phyloP scores from a whole-genome alignment of 1,140 invertebrate species.

The Drosophila lowei region DNA sequence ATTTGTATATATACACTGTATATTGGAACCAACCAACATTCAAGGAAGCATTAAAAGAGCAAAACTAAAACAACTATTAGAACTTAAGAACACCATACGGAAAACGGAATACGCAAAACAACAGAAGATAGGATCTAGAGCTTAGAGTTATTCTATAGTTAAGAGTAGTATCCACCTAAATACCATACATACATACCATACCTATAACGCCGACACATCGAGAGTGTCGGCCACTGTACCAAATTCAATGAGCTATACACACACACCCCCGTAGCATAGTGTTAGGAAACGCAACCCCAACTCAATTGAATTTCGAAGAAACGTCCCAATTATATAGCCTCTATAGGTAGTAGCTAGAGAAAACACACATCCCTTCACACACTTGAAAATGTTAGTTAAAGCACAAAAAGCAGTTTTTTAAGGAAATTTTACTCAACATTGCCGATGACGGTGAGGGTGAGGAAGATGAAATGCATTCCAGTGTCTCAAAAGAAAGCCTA shows the following conservation, averaged over 20 bases:
- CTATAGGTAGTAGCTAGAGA: conserved; percentile 46
- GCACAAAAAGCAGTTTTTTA: conserved; percentile 62
- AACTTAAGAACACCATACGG: conserved; percentile 26
- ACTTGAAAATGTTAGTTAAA: conserved; percentile 43
- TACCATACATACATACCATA: conserved; percentile 1
- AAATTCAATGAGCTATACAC: conserved; percentile 68
- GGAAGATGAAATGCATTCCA: conserved; percentile 66
- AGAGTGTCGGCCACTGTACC: conserved; percentile 61
- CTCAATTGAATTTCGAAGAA: conserved; percentile 31
- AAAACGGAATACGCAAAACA: conserved; percentile 61
- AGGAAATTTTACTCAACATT: conserved; percentile 70
- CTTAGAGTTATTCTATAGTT: conserved; percentile 41
- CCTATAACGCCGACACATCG: not conserved
- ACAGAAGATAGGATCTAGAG: conserved; percentile 51
- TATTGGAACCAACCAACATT: conserved; percentile 51
- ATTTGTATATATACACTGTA: conserved; percentile 58
- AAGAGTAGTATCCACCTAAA: conserved; percentile 22
- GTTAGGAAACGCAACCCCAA: conserved; percentile 36
- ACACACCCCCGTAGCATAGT: conserved; percentile 22
- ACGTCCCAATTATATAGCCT: conserved; percentile 15
- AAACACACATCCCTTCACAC: conserved; percentile 42
- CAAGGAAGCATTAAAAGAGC: conserved; percentile 24
- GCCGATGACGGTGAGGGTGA: conserved; percentile 19
- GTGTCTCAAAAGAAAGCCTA: conserved; percentile 68
- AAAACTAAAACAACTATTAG: conserved; percentile 54